Base-by-base conservation (phyloP, 2,797 vertebrate species). In the Enteromius trimaculatus region DNA sequence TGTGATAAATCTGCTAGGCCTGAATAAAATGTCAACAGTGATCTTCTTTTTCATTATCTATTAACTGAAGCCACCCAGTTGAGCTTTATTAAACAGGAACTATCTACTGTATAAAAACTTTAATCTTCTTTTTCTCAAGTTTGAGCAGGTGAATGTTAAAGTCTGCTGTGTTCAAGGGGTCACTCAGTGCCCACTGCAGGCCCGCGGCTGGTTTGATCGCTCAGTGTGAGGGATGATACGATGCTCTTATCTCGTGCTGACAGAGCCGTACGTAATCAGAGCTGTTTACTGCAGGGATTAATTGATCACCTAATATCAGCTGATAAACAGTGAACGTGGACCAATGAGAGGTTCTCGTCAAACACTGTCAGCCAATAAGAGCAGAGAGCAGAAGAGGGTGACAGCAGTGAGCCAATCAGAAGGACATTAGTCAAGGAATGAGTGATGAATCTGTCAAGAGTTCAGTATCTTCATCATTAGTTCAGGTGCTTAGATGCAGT, bases 221-320 rank as follows among this genome's bases (percentile, higher is more conserved):
- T 83, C 49, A 51, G 68, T 47, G 47, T 26, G 62, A 66, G 80
- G 23, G 78, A 80, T 60, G 68, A 65, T 66, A 66, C 62, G 34
- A 49, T 39, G 34, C 26, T 82, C 88, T 91, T 91, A 91, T 91
- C 89, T 76, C 77, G 26, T 79, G 74, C 47, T 51, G 69, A 75
- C 89, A 91, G 88, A 87, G 87, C 81, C 68, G 26, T 85, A 71
- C 75, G 77, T 81, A 87, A 88, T 90, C 88, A 89, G 87, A 87
- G 84, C 69, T 77, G 83, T 87, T 87, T 83, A 88, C 87, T 88
- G 86, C 76, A 23, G 81, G 88, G 87, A 90, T 89, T 90, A 82
- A 91, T 90, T 81, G 90, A 91, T 89, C 83, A 26, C 16, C 84
- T 87, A 88, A 88, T 87, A 84, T 87, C 79, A 76, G 84, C 62